A percentile compares a stretch with the other conserved stretches of the same genome.
These are phyloP conservation scores for Argyrosomus japonicus DNA, from an alignment of 2,113 vertebrate species.

Conservation along the genomic window DNA sequence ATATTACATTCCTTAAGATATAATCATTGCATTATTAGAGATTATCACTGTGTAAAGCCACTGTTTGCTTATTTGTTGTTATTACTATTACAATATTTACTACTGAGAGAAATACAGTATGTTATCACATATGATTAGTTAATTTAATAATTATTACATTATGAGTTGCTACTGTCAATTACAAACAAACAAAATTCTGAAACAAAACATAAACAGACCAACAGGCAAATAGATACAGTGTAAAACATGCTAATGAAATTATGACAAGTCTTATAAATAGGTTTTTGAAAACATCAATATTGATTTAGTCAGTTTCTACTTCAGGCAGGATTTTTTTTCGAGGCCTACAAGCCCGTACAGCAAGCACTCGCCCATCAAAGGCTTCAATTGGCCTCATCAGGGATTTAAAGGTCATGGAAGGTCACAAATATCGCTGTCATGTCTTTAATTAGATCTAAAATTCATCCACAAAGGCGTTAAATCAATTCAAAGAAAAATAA, in stretches of 20 bases:
- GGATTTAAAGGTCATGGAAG: conserved; percentile 22
- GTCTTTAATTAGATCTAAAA: conserved; percentile 21
- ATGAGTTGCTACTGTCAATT: not conserved
- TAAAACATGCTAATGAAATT: not conserved
- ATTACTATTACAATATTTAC: not conserved
- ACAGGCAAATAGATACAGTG: not conserved
- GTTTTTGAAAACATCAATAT: conserved; percentile 24
- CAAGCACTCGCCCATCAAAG: conserved; percentile 5
- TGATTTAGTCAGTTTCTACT: conserved; percentile 25
- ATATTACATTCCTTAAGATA: not conserved
- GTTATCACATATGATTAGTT: not conserved
- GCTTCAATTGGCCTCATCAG: not conserved
- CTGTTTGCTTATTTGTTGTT: not conserved
- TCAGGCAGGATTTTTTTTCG: conserved; percentile 9
- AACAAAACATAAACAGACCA: not conserved
- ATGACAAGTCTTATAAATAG: not conserved
- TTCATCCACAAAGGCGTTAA: conserved; percentile 17
- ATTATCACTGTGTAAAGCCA: not conserved
- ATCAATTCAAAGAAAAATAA: not conserved
- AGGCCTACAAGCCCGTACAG: not conserved
- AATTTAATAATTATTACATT: not conserved
- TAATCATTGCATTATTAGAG: not conserved
- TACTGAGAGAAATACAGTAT: not conserved
- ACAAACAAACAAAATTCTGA: not conserved
- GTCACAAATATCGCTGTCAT: conserved; percentile 23